Evolutionary conservation across 2,888 invertebrate genomes (phyloP).

Genomic region (Drosophila anomalipes): DNA sequence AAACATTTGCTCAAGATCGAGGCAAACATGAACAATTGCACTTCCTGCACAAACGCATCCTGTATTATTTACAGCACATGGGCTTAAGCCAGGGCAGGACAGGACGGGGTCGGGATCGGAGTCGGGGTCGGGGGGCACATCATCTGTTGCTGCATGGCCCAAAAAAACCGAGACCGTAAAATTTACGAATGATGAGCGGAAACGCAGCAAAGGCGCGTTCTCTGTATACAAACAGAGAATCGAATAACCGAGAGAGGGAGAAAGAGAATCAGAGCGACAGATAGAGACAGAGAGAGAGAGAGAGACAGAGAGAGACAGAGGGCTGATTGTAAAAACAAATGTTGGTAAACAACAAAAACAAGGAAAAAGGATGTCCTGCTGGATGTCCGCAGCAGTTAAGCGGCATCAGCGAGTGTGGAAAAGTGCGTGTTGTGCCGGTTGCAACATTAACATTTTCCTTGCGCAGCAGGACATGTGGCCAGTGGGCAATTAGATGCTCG

Average conservation of each 20-base stretch:
- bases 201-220: slow-evolving; percentile 70
- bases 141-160: slow-evolving; percentile 53
- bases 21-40: slow-evolving; percentile 61
- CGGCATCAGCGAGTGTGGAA: slow-evolving; percentile 43
- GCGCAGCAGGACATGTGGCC: slow-evolving; percentile 75
- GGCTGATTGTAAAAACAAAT: slow-evolving; percentile 59
- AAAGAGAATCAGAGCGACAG: not conserved
- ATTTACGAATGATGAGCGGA: slow-evolving; percentile 58
- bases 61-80: slow-evolving; percentile 57
- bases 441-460: slow-evolving; percentile 58
- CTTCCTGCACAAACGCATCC: slow-evolving; percentile 66
- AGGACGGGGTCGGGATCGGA: slow-evolving; percentile 1
- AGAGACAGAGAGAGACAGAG: slow-evolving; percentile 7
- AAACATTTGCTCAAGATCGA: slow-evolving; percentile 57
- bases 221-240: slow-evolving; percentile 66
- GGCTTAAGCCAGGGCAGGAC: slow-evolving; percentile 42
- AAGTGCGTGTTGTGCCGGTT: slow-evolving; percentile 54
- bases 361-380: slow-evolving; percentile 79
- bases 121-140: slow-evolving; percentile 17
- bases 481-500: slow-evolving; percentile 72
- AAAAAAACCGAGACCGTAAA: slow-evolving; percentile 16
- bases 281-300: not conserved
- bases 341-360: slow-evolving; percentile 72
- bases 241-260: slow-evolving; percentile 18
- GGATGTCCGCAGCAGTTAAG: not conserved